phyloP scores from a whole-genome alignment of 2,113 vertebrate species.

The Daboia siamensis region DNA sequence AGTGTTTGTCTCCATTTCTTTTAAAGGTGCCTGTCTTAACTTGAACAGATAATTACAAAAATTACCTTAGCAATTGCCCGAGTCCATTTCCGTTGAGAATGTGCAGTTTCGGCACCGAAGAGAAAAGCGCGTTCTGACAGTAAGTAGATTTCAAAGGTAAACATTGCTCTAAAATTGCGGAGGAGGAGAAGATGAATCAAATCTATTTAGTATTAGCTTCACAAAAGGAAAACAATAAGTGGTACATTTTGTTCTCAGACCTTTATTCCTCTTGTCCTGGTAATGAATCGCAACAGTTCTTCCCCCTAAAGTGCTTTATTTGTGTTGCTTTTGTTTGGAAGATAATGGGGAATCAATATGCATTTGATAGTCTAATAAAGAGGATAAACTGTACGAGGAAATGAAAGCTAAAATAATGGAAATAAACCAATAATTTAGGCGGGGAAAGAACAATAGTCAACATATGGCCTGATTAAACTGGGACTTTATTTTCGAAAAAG shows the following conservation, averaged over 20 bases:
- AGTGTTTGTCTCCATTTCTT: slow-evolving; percentile 22
- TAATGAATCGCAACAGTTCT: not conserved
- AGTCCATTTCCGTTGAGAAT: slow-evolving; percentile 87
- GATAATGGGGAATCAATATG: not conserved
- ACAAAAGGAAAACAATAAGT: slow-evolving; percentile 17
- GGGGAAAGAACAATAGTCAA: not conserved
- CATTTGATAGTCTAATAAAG: not conserved
- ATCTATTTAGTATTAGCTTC: slow-evolving; percentile 26
- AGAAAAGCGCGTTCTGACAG: slow-evolving; percentile 83
- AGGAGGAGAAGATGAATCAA: slow-evolving; percentile 39
- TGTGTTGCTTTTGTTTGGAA: not conserved
- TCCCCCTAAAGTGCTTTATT: not conserved
- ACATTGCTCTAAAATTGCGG: slow-evolving; percentile 79
- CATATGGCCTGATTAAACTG: not conserved
- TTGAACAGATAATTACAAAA: slow-evolving; percentile 43
- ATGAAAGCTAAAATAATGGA: not conserved
- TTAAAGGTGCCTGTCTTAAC: slow-evolving; percentile 42
- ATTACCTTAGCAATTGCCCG: slow-evolving; percentile 88
- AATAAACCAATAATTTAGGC: not conserved
- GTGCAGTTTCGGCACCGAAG: slow-evolving; percentile 83
- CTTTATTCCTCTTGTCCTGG: not conserved
- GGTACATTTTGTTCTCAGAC: slow-evolving; percentile 10
- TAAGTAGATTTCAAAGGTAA: slow-evolving; percentile 90
- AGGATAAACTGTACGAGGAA: not conserved
- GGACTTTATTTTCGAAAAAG: not conserved